Evolutionary conservation across 2,888 invertebrate genomes (phyloP).

Genomic region (Drosophila cognata): DNA sequence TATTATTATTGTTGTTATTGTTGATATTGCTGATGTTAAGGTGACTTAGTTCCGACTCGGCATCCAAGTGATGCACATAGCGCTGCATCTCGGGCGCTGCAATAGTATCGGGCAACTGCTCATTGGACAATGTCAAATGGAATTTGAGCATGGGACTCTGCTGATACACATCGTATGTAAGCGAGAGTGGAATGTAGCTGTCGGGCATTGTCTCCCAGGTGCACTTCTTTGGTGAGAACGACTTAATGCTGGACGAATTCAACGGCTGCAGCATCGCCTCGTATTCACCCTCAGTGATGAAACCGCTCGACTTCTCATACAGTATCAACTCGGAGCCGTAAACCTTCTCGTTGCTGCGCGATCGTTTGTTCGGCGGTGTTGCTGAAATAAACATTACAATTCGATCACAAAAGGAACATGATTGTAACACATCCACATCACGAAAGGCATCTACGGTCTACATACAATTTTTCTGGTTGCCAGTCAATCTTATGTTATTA

Average conservation of each 20-base stretch:
- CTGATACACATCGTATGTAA: slow-evolving; percentile 90
- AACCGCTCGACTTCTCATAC: slow-evolving; percentile 95
- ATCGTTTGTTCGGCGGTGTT: slow-evolving; percentile 88
- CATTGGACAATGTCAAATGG: slow-evolving; percentile 92
- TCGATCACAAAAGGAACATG: neutral
- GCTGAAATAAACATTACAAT: slow-evolving; percentile 43
- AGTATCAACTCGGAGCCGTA: slow-evolving; percentile 91
- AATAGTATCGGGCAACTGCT: slow-evolving; percentile 83
- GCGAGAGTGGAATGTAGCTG: slow-evolving; percentile 86
- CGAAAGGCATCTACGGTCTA: neutral
- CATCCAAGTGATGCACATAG: slow-evolving; percentile 69
- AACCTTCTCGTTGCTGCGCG: slow-evolving; percentile 87
- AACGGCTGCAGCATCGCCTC: slow-evolving; percentile 94
- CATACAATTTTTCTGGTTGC: neutral
- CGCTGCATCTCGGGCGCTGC: slow-evolving; percentile 74
- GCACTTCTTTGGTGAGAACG: slow-evolving; percentile 89
- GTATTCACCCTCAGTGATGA: slow-evolving; percentile 95
- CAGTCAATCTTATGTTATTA: neutral
- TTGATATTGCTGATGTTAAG: slow-evolving; percentile 74
- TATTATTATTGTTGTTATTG: slow-evolving; percentile 52
- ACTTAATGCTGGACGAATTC: slow-evolving; percentile 85
- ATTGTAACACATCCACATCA: neutral
- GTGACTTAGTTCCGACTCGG: slow-evolving; percentile 69
- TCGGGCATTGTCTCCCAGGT: slow-evolving; percentile 89
- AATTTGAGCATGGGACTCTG: slow-evolving; percentile 94